phyloP scores from a whole-genome alignment of 2,113 vertebrate genomes.

The Vulpes ferrilata region DNA sequence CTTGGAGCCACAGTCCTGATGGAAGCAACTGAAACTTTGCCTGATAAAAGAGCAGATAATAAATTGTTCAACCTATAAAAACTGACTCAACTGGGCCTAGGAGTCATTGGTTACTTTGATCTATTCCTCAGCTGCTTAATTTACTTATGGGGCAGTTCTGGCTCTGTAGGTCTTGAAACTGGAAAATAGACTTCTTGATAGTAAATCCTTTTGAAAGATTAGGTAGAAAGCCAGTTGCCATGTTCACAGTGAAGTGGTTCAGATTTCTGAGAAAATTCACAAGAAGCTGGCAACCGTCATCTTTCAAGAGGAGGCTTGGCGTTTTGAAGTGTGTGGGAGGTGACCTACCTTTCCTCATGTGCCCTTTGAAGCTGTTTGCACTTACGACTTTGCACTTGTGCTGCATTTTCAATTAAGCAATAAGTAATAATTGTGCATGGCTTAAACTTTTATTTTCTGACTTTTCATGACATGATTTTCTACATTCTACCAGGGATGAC shows the following conservation, averaged over 20 bases:
- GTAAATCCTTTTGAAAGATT: constrained; percentile 66
- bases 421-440: background rate
- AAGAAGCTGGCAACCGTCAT: background rate
- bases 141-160: constrained; percentile 55
- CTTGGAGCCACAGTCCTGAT: background rate
- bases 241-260: background rate
- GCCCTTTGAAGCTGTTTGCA: background rate
- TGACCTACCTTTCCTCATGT: background rate
- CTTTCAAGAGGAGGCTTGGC: background rate
- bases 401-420: background rate
- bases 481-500: background rate
- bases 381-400: background rate
- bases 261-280: background rate
- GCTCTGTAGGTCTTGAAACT: constrained; percentile 8
- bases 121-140: constrained; percentile 56
- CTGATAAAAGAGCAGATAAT: constrained; percentile 31
- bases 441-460: background rate
- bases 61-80: constrained; percentile 60
- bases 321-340: background rate
- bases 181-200: constrained; percentile 60
- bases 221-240: background rate
- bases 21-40: background rate
- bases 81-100: background rate
- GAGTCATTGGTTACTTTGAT: constrained; percentile 57
- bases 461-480: background rate